Base-by-base conservation (phyloP, 2,797 vertebrate genomes). In the Huso huso region DNA sequence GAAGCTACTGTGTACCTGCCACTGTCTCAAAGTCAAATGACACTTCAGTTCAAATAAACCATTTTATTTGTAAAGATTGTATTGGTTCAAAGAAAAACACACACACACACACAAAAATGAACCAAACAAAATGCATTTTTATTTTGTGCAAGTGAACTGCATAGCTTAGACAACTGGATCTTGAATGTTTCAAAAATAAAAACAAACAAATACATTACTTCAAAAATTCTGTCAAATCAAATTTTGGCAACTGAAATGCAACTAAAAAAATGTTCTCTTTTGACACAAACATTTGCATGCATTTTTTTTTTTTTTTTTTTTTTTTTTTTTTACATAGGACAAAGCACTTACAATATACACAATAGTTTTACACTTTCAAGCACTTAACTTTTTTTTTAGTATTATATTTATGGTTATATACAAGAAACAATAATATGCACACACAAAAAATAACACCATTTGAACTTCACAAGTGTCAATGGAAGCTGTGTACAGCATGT, bases 271-370 rank as follows among this genome's bases (percentile, higher is more conserved):
- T 1, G 18, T 72, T 73, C 66, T 76, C 65, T 76, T 74, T n/a
- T n/a, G 74, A 76, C 77, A 81, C 77, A 77, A 69, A 71, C 59
- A 72, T 76, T 68, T 67, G 79, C 84, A 86, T 87, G 84, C 84
- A 77, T 57, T 77, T 68, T 68, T 63, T 75, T 37, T 37, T 1
- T 68, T 63, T 75, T 37, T 37, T 1, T 37, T 37, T 1, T n/a
- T 18, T 18, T 18, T 1, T 18, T 18, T 77, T 68, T 68, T 64
- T 74, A 18, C 37, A 37, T 37, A 37, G 37, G 37, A 37, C 4
- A 37, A 37, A 37, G 37, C 37, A 37, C 37, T 37, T 37, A 37
- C 37, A 37, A 37, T 37, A 37, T 5, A 37, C 37, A 37, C 37
- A 37, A 5, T 37, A 37, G 37, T 37, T 37, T 37, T 37, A 37